phyloP scores from a whole-genome alignment of 2,113 vertebrate genomes.

The Poeciliopsis occidentalis region DNA sequence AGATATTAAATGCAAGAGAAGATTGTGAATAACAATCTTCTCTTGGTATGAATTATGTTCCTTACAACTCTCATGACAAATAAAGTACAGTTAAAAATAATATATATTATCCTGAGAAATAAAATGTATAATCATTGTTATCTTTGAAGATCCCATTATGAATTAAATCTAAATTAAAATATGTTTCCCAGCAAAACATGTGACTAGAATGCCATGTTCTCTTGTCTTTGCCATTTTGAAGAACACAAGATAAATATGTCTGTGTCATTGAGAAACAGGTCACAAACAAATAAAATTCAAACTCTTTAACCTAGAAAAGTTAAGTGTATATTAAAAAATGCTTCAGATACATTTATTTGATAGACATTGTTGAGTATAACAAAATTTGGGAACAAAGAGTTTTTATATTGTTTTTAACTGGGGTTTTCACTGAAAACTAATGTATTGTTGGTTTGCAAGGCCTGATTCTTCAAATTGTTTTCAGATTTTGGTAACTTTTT shows the following conservation, averaged over 20 bases:
- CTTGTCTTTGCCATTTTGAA: not conserved
- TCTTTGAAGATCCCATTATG: not conserved
- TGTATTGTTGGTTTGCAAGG: too few relatives aligned
- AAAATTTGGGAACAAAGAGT: too few relatives aligned
- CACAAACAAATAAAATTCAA: too few relatives aligned
- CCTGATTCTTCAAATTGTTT: too few relatives aligned
- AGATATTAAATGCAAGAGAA: constrained; percentile 8
- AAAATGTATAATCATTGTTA: not conserved
- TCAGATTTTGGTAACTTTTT: too few relatives aligned
- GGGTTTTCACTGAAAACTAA: too few relatives aligned
- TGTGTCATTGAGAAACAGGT: not conserved
- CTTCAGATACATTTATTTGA: too few relatives aligned
- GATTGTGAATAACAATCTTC: not conserved
- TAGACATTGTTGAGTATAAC: too few relatives aligned
- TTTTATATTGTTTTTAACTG: too few relatives aligned
- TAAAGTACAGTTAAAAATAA: not conserved
- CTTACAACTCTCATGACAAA: constrained; percentile 10
- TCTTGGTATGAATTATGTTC: not conserved
- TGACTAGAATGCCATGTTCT: not conserved
- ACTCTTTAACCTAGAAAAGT: too few relatives aligned
- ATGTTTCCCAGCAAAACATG: too few relatives aligned
- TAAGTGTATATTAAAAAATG: too few relatives aligned
- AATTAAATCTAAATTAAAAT: not conserved
- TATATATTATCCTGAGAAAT: not conserved
- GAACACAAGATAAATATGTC: not conserved